These are phyloP conservation scores for Diadromus collaris DNA, from an alignment of 2,888 invertebrate species.

Conservation along the genomic window DNA sequence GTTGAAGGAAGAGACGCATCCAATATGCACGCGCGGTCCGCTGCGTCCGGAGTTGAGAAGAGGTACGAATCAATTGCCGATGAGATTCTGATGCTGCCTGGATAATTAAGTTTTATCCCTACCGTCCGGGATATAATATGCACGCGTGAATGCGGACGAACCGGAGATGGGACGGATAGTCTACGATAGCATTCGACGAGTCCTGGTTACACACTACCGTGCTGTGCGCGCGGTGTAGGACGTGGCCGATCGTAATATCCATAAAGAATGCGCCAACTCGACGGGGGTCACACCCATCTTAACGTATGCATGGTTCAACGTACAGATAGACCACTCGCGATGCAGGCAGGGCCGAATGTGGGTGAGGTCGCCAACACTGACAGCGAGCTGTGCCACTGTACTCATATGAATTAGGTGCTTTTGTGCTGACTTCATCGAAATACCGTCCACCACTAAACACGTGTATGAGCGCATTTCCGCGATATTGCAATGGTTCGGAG, in stretches of 20 bases:
- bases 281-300: slow-evolving; percentile 73
- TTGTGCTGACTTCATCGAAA: neutral
- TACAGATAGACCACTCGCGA: neutral
- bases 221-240: slow-evolving; percentile 24
- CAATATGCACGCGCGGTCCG: neutral
- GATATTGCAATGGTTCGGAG: slow-evolving; percentile 8
- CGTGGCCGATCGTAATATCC: slow-evolving; percentile 69
- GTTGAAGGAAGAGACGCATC: slow-evolving; percentile 26
- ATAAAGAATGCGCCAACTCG: slow-evolving; percentile 71
- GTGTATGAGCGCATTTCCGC: neutral
- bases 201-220: slow-evolving; percentile 26
- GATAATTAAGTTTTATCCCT: slow-evolving; percentile 34
- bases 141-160: slow-evolving; percentile 9
- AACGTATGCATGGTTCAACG: slow-evolving; percentile 50
- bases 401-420: slow-evolving; percentile 24
- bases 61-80: slow-evolving; percentile 22
- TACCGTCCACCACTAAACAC: neutral
- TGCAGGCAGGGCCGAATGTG: slow-evolving; percentile 10
- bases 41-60: neutral
- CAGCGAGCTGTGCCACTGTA: neutral
- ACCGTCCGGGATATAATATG: neutral
- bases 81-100: slow-evolving; percentile 8
- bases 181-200: slow-evolving; percentile 36
- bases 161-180: slow-evolving; percentile 9
- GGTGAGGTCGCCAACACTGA: slow-evolving; percentile 23